A percentile compares a stretch with the other conserved stretches of the same genome.
Conservation (phyloP, 2,797 vertebrate genomes). For the Scyliorhinus canicula region DNA sequence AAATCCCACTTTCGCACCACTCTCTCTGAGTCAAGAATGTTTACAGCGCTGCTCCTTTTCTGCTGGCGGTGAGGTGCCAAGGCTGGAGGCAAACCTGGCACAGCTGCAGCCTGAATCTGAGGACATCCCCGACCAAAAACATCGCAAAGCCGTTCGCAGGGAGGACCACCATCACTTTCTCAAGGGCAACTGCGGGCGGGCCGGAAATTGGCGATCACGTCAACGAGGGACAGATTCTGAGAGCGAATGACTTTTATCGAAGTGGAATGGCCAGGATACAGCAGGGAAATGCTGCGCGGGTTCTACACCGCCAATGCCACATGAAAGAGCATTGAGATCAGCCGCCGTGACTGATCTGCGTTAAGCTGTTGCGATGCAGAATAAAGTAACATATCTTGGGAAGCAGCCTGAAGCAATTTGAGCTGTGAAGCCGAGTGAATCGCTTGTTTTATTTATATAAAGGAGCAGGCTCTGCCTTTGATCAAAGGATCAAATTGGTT, state of each 20-base stretch:
- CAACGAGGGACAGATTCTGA: not conserved
- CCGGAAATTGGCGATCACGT: not conserved
- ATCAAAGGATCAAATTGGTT: not conserved
- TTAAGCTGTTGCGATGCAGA: not conserved
- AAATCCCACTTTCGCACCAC: not conserved
- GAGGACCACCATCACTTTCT: not conserved
- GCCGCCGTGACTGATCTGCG: not conserved
- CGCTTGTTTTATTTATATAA: slow-evolving; percentile 16
- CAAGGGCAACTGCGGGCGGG: not conserved
- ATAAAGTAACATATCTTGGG: not conserved
- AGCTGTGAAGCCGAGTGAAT: not conserved
- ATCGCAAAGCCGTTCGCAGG: not conserved
- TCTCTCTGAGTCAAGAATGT: not conserved
- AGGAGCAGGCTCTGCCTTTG: slow-evolving; percentile 1
- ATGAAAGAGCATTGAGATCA: not conserved
- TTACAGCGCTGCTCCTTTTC: not conserved
- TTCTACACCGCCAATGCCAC: not conserved
- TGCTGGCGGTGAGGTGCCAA: too few species aligned
- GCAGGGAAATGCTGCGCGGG: not conserved
- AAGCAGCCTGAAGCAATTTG: slow-evolving; percentile 1
- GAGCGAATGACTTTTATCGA: not conserved
- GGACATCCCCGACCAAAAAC: not conserved
- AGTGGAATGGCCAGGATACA: not conserved
- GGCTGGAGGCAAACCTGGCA: not conserved
- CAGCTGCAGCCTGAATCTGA: not conserved